These are phyloP conservation scores for Papilio protenor DNA, from an alignment of 2,888 invertebrate species.

Conservation along the genomic window DNA sequence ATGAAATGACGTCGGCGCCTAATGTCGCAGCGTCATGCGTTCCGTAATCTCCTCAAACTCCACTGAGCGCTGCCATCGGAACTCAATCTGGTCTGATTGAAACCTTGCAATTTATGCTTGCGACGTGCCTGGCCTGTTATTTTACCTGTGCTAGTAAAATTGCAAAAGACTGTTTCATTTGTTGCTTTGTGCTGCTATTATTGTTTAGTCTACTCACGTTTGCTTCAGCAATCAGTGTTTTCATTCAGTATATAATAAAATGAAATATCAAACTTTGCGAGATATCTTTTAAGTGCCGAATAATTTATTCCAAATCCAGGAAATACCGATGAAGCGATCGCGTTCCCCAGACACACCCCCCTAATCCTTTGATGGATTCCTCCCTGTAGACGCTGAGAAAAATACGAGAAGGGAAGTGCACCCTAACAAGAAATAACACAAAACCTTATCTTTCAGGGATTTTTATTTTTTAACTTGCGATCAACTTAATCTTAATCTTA, in stretches of 20 bases:
- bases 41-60: slow-evolving; percentile 61
- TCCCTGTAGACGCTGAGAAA: slow-evolving; percentile 61
- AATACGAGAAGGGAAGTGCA: slow-evolving; percentile 72
- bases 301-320: slow-evolving; percentile 79
- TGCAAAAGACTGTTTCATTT: neutral
- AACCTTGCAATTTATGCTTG: slow-evolving; percentile 69
- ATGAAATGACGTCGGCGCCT: slow-evolving; percentile 58
- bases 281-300: slow-evolving; percentile 71
- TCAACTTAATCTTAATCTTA: slow-evolving; percentile 41
- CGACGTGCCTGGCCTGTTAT: slow-evolving; percentile 62
- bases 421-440: slow-evolving; percentile 65
- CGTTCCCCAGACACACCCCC: slow-evolving; percentile 64
- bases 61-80: slow-evolving; percentile 55
- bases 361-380: slow-evolving; percentile 83
- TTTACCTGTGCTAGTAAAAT: slow-evolving; percentile 37
- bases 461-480: slow-evolving; percentile 52
- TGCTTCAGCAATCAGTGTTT: neutral
- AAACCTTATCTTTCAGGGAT: slow-evolving; percentile 57
- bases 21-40: slow-evolving; percentile 79
- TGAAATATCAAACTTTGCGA: slow-evolving; percentile 43
- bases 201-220: neutral
- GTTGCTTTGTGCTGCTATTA: neutral
- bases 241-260: slow-evolving; percentile 16
- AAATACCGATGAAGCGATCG: slow-evolving; percentile 74
- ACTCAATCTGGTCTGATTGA: slow-evolving; percentile 78